phyloP scores from a whole-genome alignment of 2,888 invertebrate species.

The Rhagium mordax region DNA sequence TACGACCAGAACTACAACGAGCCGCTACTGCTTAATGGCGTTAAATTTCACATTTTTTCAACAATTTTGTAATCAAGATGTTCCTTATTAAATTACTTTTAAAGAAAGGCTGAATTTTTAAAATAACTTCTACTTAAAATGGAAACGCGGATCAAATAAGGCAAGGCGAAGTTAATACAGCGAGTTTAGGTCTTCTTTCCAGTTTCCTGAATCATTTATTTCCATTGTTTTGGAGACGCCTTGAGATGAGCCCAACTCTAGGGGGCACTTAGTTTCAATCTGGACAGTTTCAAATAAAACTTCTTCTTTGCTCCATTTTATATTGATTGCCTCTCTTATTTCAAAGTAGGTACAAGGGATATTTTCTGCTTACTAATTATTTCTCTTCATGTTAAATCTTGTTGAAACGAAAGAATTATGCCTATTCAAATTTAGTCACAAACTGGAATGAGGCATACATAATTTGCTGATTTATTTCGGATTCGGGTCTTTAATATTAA shows the following conservation, averaged over 20 bases:
- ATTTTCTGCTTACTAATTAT: background rate
- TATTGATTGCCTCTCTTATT: slow-evolving; percentile 57
- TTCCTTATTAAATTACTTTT: slow-evolving; percentile 31
- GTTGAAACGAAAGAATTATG: background rate
- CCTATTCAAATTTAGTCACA: background rate
- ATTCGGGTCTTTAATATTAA: background rate
- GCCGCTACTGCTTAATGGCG: background rate
- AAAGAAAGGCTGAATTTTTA: slow-evolving; percentile 31
- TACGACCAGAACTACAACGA: background rate
- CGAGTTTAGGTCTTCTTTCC: slow-evolving; percentile 50
- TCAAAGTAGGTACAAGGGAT: slow-evolving; percentile 3
- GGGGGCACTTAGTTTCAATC: slow-evolving; percentile 66
- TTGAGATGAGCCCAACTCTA: slow-evolving; percentile 59
- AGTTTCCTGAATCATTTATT: slow-evolving; percentile 63
- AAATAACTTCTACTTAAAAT: slow-evolving; percentile 33
- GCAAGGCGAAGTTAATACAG: slow-evolving; percentile 49
- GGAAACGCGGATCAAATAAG: slow-evolving; percentile 39
- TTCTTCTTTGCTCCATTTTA: slow-evolving; percentile 55
- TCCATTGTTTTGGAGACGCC: slow-evolving; percentile 62
- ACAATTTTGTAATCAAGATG: slow-evolving; percentile 18
- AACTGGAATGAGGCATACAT: background rate
- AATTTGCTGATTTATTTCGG: background rate
- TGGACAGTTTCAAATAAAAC: slow-evolving; percentile 62
- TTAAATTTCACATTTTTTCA: background rate
- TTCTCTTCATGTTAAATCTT: background rate